Base-by-base conservation (phyloP, 2,113 vertebrate genomes). In the Petrocephalus zakoni region DNA sequence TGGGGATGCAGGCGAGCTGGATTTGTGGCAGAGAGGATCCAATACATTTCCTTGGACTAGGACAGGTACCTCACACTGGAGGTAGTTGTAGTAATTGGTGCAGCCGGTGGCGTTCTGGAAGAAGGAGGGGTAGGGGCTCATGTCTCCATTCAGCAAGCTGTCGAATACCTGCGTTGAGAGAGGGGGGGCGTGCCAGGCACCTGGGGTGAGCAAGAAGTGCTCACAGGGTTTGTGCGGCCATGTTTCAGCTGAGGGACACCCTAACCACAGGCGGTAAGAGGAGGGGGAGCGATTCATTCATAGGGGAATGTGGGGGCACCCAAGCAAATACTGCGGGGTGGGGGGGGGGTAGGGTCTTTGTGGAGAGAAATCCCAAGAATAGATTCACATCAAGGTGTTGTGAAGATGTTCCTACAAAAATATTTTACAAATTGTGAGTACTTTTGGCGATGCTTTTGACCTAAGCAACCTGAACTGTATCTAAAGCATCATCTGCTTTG, bases 81-180 rank as follows among this genome's bases (percentile, higher is more conserved):
- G 90, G 89, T 96, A 94, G 93, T 96, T 97, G 90, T 5, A 96
- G 89, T 97, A 97, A 92, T 96, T 96, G 53, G 92, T 94, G 92
- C 95, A 97, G 90, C 97, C 96, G 61, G 97, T 97, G 82, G 92
- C 94, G 89, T 96, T 98, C 92, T 96, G 94, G 91, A 94, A 96
- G 91, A 95, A 96, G 37, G 94, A 96, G 22, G 95, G 94, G 88
- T 94, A 94, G 0, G 88, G 89, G 0, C 86, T 92, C 90, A 93
- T 1, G 46, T 96, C 96, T 1, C 96, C 97, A 47, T 95, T 95
- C 87, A 97, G 84, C 52, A 97, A 91, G 9, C 86, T 91, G 90
- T 96, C 92, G 92, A 98, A 95, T 58, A 97, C 92, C 96, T 97
- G 89, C n/a, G 86, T 85, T 89, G 68, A 15, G 92, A 55, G 85